Percentiles rank a stretch among this genome's conserved stretches.
phyloP scores from a whole-genome alignment of 1,140 invertebrate species.

The Lepidurus arcticus region DNA sequence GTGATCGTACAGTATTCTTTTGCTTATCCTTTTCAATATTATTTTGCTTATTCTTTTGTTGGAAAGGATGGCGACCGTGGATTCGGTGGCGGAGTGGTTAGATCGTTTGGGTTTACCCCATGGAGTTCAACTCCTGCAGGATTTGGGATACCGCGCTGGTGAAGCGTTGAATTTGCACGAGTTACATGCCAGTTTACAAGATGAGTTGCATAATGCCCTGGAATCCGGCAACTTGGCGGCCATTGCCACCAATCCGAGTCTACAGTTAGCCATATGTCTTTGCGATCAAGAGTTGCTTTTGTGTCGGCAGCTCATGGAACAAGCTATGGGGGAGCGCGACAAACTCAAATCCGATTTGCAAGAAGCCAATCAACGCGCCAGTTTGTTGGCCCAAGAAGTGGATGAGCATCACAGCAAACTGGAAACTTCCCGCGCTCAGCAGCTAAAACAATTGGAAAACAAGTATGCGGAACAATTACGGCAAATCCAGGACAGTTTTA shows the following conservation, averaged over 20 bases:
- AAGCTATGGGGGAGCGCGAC: constrained; percentile 61
- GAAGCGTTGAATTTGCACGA: constrained; percentile 59
- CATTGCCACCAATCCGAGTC: constrained; percentile 9
- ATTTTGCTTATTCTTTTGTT: neutral
- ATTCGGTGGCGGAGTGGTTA: constrained; percentile 63
- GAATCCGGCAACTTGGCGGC: constrained; percentile 28
- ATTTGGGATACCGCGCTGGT: constrained; percentile 57
- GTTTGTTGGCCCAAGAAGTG: constrained; percentile 74
- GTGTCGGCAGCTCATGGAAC: constrained; percentile 52
- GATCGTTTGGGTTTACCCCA: constrained; percentile 60
- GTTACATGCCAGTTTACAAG: constrained; percentile 64
- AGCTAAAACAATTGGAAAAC: constrained; percentile 59
- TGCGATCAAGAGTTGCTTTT: neutral
- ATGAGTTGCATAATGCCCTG: constrained; percentile 55
- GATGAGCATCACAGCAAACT: constrained; percentile 78
- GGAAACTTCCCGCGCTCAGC: constrained; percentile 63
- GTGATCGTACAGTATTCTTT: neutral
- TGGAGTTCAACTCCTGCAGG: constrained; percentile 55
- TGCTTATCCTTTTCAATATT: neutral
- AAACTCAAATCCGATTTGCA: constrained; percentile 68
- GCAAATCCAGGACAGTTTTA: constrained; percentile 59
- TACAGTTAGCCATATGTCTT: constrained; percentile 7
- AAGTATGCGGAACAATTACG: constrained; percentile 67
- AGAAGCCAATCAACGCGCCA: constrained; percentile 72
- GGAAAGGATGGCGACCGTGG: constrained; percentile 45